Conservation (phyloP, 2,888 invertebrate species). For the Anagyrus pseudococci region DNA sequence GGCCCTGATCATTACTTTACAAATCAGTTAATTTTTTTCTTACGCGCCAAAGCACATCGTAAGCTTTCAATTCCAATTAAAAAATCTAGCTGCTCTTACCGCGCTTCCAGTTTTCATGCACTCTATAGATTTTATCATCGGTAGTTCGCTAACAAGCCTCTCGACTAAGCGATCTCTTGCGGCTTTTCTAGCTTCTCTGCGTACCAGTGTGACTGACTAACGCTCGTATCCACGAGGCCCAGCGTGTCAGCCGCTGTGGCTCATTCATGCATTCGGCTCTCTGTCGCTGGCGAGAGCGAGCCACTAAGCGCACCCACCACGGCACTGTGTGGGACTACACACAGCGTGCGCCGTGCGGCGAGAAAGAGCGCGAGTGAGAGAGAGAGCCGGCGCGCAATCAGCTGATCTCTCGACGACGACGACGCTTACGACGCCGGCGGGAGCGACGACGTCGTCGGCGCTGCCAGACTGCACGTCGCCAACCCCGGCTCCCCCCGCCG, state of each 20-base stretch:
- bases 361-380: slow-evolving; percentile 13
- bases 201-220: no score
- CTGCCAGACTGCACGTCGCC: slow-evolving; percentile 58
- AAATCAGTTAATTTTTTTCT: no score
- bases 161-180: no score
- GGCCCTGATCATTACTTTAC: no score
- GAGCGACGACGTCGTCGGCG: slow-evolving; percentile 26
- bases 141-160: no score
- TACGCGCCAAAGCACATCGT: no score
- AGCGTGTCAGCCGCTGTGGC: slow-evolving; percentile 48
- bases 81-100: no score
- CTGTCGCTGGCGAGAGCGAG: slow-evolving; percentile 42
- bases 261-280: slow-evolving; percentile 53
- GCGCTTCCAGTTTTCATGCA: no score
- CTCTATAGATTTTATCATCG: no score
- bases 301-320: slow-evolving; percentile 39
- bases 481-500: slow-evolving; percentile 46
- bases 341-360: neutral
- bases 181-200: no score
- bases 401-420: slow-evolving; percentile 22
- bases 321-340: slow-evolving; percentile 1
- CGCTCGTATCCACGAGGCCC: no score
- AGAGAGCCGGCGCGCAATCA: slow-evolving; percentile 12
- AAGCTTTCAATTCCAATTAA: no score
- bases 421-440: slow-evolving; percentile 10